Evolutionary conservation across 2,888 invertebrate genomes (phyloP).

Genomic region (Apodemia mormo): DNA sequence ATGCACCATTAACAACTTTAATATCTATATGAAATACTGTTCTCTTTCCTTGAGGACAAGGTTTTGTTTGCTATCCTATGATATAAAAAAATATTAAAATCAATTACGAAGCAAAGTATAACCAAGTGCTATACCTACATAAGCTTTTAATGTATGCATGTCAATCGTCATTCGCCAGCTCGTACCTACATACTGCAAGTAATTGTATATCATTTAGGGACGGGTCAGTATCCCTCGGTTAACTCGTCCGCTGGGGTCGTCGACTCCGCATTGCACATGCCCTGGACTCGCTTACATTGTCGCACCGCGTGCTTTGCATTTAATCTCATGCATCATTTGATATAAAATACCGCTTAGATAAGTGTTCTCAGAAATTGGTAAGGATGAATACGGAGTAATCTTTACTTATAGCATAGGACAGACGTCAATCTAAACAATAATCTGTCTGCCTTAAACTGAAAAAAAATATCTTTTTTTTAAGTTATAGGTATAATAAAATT

Average conservation of each 20-base stretch:
- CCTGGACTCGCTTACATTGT: conserved; percentile 65
- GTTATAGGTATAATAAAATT: no score
- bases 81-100: not conserved
- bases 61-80: not conserved
- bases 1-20: no score
- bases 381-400: not conserved
- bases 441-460: no score
- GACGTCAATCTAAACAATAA: no score
- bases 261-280: conserved; percentile 54
- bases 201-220: conserved; percentile 41
- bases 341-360: conserved; percentile 4
- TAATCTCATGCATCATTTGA: conserved; percentile 34
- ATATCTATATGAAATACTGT: no score
- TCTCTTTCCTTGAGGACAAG: no score
- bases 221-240: conserved; percentile 63
- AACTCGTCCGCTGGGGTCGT: conserved; percentile 59
- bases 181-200: conserved; percentile 22
- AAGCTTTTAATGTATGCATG: conserved; percentile 8
- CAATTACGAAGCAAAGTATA: not conserved
- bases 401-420: no score
- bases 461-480: no score
- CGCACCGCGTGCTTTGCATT: conserved; percentile 54
- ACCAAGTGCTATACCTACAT: no score
- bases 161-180: conserved; percentile 2
- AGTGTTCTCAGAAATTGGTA: not conserved